Evolutionary conservation across 2,113 vertebrate species (phyloP), one percentile per base, ranked within the genome.

Genomic region (Hippopotamus amphibius): DNA sequence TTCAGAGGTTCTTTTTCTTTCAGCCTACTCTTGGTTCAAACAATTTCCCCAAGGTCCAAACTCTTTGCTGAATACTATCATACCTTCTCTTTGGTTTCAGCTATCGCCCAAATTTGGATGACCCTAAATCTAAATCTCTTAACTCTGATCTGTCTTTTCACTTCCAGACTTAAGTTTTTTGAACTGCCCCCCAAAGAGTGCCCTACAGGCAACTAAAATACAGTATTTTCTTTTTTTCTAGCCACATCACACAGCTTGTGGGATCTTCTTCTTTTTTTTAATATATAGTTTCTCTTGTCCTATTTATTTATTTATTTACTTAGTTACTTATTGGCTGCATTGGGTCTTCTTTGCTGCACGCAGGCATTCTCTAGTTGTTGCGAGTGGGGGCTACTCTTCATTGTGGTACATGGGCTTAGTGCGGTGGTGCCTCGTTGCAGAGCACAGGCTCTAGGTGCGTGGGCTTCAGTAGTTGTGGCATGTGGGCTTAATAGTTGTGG

Each of bases 71-170:
- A 94, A 41, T 53, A 19, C 74, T 63, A 28, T 28, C 11, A 43
- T 16, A 82, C 53, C 17, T 91, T 94, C 76, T 77, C 69, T 88
- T 57, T 82, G 41, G 28, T 77, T 95, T 91, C 30, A 91, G 63
- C 19, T 26, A 3, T 93, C 53, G 77, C 37, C 37, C 82, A 68
- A 93, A 63, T 81, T 72, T 59, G 46, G 48, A 69, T 77, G 84
- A 89, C 28, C 26, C 59, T 57, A 86, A 93, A 9, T 74, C n/a
- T 84, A 72, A 84, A 63, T 93, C 24, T 53, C 81, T 86, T 61
- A 83, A 87, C 19, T 87, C 22, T 77, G 19, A 69, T 57, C 13
- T 96, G 24, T 94, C 66, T 59, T 79, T 53, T 76, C 30, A 61
- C 65, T 21, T 82, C 37, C 33, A 88, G 37, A 48, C 21, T 76